These are phyloP conservation scores for Mythimna loreyi DNA, from an alignment of 2,888 invertebrate genomes.

Conservation along the genomic window DNA sequence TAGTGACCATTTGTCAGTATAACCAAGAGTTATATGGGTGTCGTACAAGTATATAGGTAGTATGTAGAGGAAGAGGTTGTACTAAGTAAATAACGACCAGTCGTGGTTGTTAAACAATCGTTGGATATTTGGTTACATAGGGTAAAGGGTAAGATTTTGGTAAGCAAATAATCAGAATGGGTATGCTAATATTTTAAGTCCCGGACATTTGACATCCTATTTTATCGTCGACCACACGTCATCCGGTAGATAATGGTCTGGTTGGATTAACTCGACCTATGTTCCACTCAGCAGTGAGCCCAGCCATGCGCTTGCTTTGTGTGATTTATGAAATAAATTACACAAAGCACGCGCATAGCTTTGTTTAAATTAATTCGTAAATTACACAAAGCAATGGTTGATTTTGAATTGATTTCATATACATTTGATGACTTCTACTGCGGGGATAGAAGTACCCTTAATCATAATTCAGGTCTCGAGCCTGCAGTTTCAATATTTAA, in stretches of 20 bases:
- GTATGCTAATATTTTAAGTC: not conserved
- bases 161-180: conserved; percentile 7
- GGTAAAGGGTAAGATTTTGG: conserved; percentile 16
- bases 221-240: not conserved
- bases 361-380: too few relatives aligned
- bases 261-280: too few relatives aligned
- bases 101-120: conserved; percentile 30
- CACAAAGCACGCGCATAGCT: too few relatives aligned
- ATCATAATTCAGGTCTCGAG: too few relatives aligned
- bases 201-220: not conserved
- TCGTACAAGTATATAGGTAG: conserved; percentile 29
- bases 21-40: conserved; percentile 47
- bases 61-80: conserved; percentile 16
- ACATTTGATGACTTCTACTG: too few relatives aligned
- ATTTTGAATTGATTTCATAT: too few relatives aligned
- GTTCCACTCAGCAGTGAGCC: too few relatives aligned
- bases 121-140: conserved; percentile 32
- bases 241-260: not conserved
- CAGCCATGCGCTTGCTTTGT: too few relatives aligned
- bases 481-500: too few relatives aligned
- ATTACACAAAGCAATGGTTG: too few relatives aligned
- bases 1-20: conserved; percentile 64
- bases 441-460: too few relatives aligned
- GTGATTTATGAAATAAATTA: too few relatives aligned
- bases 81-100: conserved; percentile 21